Evolutionary conservation across 2,113 vertebrate genomes (phyloP), one percentile per base, ranked within the genome.

Genomic region (Pelecanus crispus): DNA sequence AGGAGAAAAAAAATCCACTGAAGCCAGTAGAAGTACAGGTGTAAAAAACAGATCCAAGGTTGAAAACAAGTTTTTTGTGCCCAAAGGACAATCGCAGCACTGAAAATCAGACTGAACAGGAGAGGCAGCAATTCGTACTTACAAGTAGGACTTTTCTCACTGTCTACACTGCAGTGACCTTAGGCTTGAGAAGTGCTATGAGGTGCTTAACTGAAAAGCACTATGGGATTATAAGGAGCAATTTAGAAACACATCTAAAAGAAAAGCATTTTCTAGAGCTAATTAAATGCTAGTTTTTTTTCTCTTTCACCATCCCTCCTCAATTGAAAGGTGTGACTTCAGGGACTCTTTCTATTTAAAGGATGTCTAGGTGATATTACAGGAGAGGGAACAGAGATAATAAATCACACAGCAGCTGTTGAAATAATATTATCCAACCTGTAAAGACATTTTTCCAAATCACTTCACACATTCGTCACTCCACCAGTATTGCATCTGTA

Each of bases 261-360:
- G 28, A 86, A 96, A 92, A 66, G 21, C 47, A 74, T 92, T 97
- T 94, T 92, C 91, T 73, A 81, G 42, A 93, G 67, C 90, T 95
- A 96, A 96, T 97, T 92, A 96, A 89, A 77, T 81, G 31, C 25
- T 82, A 38, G 6, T 18, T 13, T 75, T 79, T 87, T 80, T 86
- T 28, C 56, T 55, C 56, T 87, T 89, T 74, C 63, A 50, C 87
- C 45, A 78, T 89, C 58, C 50, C 44, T 59, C 47, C 74, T 95
- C 95, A 94, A 96, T 96, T 94, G 95, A 95, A 96, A 96, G 49
- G 82, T 93, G 94, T 74, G 87, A 90, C 71, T 95, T 97, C 45
- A 50, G 94, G 74, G 93, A 94, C 72, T 86, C 88, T 89, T 92
- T 88, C 88, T 93, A 85, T 95, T 95, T 96, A 88, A 95, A 93